Conservation (phyloP, 2,113 vertebrate genomes). For the Speoplatyrhinus poulsoni region DNA sequence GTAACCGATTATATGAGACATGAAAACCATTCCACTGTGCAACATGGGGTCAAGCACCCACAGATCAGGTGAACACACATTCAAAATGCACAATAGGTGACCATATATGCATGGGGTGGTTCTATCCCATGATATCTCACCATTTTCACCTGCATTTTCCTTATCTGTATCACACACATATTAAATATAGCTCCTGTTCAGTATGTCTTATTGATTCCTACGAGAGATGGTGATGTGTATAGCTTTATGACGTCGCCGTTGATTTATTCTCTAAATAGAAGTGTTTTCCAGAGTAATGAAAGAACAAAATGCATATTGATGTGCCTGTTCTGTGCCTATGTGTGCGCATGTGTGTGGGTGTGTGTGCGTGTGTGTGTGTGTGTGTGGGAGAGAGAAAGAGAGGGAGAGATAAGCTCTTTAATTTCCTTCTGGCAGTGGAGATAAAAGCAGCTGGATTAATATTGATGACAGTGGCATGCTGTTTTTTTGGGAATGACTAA, state of each 20-base stretch:
- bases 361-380: too few relatives aligned
- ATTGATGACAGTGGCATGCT: constrained; percentile 30
- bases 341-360: neutral
- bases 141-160: neutral
- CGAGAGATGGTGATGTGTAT: neutral
- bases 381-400: constrained; percentile 2
- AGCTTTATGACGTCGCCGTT: neutral
- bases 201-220: constrained; percentile 10
- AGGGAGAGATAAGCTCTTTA: constrained; percentile 53
- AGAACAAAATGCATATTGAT: constrained; percentile 16
- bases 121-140: too few relatives aligned
- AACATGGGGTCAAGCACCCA: too few relatives aligned
- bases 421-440: constrained; percentile 60
- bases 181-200: neutral
- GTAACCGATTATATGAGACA: too few relatives aligned
- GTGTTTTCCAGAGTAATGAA: neutral
- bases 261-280: constrained; percentile 34
- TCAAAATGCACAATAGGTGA: too few relatives aligned
- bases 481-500: constrained; percentile 42
- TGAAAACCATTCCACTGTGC: too few relatives aligned
- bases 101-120: too few relatives aligned
- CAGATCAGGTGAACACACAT: too few relatives aligned
- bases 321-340: constrained; percentile 14
- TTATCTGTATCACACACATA: neutral
- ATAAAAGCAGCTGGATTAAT: constrained; percentile 60